These are phyloP conservation scores for Lepidonotus clava DNA, from an alignment of 2,888 invertebrate genomes.

Conservation along the genomic window DNA sequence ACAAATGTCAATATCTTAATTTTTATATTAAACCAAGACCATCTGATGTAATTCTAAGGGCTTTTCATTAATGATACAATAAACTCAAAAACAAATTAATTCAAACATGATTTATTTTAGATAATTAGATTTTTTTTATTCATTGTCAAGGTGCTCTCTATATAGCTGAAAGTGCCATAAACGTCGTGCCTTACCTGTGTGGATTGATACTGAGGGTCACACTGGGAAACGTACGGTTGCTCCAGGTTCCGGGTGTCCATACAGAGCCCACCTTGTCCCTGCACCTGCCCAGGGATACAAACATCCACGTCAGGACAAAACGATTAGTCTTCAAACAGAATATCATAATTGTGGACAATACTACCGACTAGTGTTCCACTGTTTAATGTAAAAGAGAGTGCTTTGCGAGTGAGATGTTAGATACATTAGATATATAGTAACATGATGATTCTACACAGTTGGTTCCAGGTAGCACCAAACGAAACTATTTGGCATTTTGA, in stretches of 20 bases:
- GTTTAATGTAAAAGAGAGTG: too few relatives aligned
- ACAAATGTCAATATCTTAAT: too few relatives aligned
- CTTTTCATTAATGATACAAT: neutral
- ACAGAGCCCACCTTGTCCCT: neutral
- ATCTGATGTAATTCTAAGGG: neutral
- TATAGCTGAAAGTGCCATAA: too few relatives aligned
- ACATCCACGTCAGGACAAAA: neutral
- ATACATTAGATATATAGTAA: too few relatives aligned
- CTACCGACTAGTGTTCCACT: too few relatives aligned
- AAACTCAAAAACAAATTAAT: neutral
- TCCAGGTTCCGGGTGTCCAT: neutral
- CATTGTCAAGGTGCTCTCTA: neutral
- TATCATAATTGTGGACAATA: neutral
- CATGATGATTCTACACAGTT: too few relatives aligned
- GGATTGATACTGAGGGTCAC: neutral
- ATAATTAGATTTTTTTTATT: neutral
- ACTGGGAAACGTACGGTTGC: neutral
- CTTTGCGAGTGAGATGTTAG: neutral
- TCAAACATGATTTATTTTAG: neutral
- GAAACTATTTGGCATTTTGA: too few relatives aligned
- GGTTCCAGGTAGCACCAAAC: too few relatives aligned
- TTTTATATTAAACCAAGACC: neutral
- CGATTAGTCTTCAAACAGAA: neutral
- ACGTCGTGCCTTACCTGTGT: neutral
- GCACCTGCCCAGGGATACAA: neutral